Base-by-base conservation (phyloP, 2,113 vertebrate species). In the Agapornis roseicollis region DNA sequence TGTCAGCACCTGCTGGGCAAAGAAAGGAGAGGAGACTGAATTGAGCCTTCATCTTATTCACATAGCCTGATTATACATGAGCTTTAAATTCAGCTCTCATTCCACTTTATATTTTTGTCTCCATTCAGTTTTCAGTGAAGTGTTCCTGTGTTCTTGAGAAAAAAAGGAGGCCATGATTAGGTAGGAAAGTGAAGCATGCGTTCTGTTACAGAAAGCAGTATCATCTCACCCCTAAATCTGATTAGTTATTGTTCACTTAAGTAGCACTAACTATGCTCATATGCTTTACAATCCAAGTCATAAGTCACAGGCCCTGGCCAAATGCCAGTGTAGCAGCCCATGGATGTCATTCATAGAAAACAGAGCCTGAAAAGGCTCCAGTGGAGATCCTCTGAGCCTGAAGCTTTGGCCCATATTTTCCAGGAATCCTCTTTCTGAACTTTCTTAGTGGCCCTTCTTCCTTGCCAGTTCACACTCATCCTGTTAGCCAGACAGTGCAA, bases 241-340 rank as follows among this genome's bases (percentile, higher is more conserved):
- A 96, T 93, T 92, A 95, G 55, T 84, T 86, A 80, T 93, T 96
- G 64, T 92, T 93, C 72, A 29, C 44, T 68, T 90, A 74, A 90
- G 56, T 6, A 89, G 47, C 52, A 72, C 70, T 85, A 52, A 78
- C 39, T 44, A 14, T 12, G 20, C 52, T 71, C 52, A 47, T 13
- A 35, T 44, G 65, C 42, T 74, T 47, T 81, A 52, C 80, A 68
- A 16, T 65, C 42, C 42, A 44, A 89, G 25, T 39, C 74, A 35
- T 53, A 46, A 78, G 27, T 19, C 66, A 73, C 0, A 72, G 31
- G 10, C 12, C 2, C 37, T 85, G 79, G 69, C 64, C 92, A 80
- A 68, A 68, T 2, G 25, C 80, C 90, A 90, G 35, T 2, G 12
- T 35, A 85, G 50, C 55, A 89, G n/a, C 70, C 42, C 60, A 25